Base-by-base conservation (phyloP, 2,797 vertebrate species). In the Micropoecilia bifurca region DNA sequence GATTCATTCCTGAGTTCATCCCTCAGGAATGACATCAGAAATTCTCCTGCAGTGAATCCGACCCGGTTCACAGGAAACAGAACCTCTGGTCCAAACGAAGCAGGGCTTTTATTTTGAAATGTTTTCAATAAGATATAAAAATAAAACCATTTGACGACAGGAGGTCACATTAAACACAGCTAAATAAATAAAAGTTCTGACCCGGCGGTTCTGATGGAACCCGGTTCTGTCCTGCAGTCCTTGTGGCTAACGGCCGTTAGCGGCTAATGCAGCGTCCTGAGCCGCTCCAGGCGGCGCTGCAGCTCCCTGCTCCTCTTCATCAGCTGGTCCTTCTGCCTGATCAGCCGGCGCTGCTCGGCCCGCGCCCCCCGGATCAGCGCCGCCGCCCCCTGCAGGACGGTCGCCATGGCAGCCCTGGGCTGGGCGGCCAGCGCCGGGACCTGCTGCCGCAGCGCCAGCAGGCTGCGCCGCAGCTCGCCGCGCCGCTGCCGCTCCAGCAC, bases 401-500 rank as follows among this genome's bases (percentile, higher is more conserved):
- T 95, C 9, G 98, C 98, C 82, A 98, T 99, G 39, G 97, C 96
- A 0, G 97, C 97, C 50, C 97, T 97, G 68, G 97, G 95, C 0
- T 98, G 98, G 88, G 96, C 94, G 57, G 96, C 97, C 69, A 98
- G 95, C 46, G 97, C 97, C 0, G 97, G 98, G 83, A 99, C 94
- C 83, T 98, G 85, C 43, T 98, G 97, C 2, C 97, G 95, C 80
- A 99, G 91, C 2, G 96, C 94, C 45, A 97, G 95, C 88, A 98
- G 98, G 90, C 97, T 98, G 79, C 94, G 79, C 81, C 97, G 98
- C 73, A 99, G 95, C 94, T 98, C 97, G 0, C 97, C 97, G 13
- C 98, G 94, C 87, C 98, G 92, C 92, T 98, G 97, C n/a, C 97
- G 95, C 87, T 99, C 98, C 87, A 98, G 88, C 79, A 98, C 97